Evolutionary conservation across 2,113 vertebrate species (phyloP), one percentile per base, ranked within the genome.

Genomic region (Rattus rattus): DNA sequence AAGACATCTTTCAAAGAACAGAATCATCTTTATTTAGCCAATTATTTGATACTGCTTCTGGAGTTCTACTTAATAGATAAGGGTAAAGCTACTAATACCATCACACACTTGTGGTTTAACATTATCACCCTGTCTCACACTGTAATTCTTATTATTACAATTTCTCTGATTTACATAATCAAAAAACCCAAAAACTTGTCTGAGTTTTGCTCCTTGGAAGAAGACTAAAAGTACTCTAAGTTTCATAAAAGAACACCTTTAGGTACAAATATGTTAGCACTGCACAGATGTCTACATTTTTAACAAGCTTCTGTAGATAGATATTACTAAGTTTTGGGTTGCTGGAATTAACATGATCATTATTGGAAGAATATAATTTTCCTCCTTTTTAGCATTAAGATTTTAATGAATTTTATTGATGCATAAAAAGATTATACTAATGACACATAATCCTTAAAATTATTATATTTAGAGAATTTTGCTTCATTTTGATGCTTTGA

Each of bases 361-460:
- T 94, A 92, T 20, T 84, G 14, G 14, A 92, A 91, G 5, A 94
- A 91, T 81, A 90, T 4, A 86, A 72, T 84, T 86, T 6, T 33
- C 47, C 85, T 76, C 24, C 61, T 67, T 67, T 95, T 33, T n/a
- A 92, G 5, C 13, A 94, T 91, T 90, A 69, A 80, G 16, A 39
- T 81, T 94, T 93, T 92, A 92, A 84, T 94, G 80, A 94, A 97
- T 94, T 97, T 88, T 96, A 93, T 22, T 89, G 17, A 92, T 75
- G 24, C 49, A 69, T 92, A 43, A 77, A 87, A 96, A 91, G 26
- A 94, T 92, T 52, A 91, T 59, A 24, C 24, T 86, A 83, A 87
- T 94, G 30, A 96, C 70, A 72, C 92, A 73, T 83, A 73, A 92
- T 89, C 43, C 16, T 84, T 9, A 79, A 95, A 95, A 90, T 80